Evolutionary conservation across 2,797 vertebrate genomes (phyloP).

Genomic region (Pangasius macronema): DNA sequence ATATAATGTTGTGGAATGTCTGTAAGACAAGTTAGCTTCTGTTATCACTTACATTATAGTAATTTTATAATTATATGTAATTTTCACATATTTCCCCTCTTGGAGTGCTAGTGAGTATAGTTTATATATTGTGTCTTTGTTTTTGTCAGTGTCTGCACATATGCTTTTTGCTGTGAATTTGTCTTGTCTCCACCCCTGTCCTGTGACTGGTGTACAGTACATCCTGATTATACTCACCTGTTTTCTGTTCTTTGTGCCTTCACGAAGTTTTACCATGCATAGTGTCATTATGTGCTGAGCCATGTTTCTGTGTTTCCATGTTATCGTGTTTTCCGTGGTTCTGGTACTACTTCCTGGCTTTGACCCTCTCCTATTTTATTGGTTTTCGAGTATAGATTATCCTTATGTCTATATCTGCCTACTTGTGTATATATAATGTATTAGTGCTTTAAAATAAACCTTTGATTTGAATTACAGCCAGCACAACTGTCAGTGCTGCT

Average conservation of each 20-base stretch:
- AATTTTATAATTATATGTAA: not conserved
- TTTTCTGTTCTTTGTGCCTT: not conserved
- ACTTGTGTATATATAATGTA: not conserved
- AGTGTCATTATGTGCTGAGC: not conserved
- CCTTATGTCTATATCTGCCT: not conserved
- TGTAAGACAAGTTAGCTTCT: not conserved
- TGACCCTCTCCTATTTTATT: not conserved
- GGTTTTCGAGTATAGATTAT: not conserved
- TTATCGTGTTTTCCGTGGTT: not conserved
- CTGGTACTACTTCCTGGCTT: not conserved
- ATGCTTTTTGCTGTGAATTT: not conserved
- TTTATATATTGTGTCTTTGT: not conserved
- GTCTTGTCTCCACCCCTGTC: not conserved
- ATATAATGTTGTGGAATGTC: not conserved
- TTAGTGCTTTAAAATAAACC: not conserved
- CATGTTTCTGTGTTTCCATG: not conserved
- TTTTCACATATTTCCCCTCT: not conserved
- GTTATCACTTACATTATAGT: not conserved
- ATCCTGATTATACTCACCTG: not conserved
- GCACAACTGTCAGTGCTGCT: not conserved
- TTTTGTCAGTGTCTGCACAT: not conserved
- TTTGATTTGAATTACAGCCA: not conserved
- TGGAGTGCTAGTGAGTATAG: not conserved
- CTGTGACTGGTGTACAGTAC: not conserved
- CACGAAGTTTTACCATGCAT: not conserved